Evolutionary conservation across 2,888 invertebrate genomes (phyloP), one percentile per base, ranked within the genome.

Genomic region (Chironomus tentans): DNA sequence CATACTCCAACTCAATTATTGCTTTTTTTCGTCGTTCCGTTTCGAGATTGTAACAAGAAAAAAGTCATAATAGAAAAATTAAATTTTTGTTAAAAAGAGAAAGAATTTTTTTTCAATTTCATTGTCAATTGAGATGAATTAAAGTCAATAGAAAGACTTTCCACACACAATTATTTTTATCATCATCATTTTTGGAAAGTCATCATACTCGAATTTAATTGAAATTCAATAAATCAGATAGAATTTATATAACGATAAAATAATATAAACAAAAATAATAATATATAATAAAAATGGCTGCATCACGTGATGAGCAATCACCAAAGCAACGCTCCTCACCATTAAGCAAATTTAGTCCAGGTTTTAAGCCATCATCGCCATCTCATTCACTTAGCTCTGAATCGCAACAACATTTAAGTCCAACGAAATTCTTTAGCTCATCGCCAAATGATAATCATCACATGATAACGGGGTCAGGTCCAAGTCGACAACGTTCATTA

Each of bases 401-500:
- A 68, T 69, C 69, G 3, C 69, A 76, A 38, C 68, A 68, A 18
- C 76, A 76, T 61, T 68, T 69, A 18, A 76, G 76, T 46, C 76
- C 76, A 18, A 76, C 76, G n/a, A 76, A 76, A 28, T 69, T 76
- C 18, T 50, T 76, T 15, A 69, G 24, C 22, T 68, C 68, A 65
- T 38, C 62, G n/a, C 13, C 73, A 18, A 28, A 61, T 5, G 15
- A 21, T 15, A 18, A 47, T 28, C 38, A 48, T 18, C 68, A 69
- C 15, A 65, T 65, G 65, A 28, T 75, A 21, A 13, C 46, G 15
- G 84, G 84, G 15, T 81, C 84, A 74, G 86, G 86, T 79, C 91
- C 92, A 77, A 87, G 91, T 77, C 86, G 92, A 77, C 92, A 92
- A 81, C 88, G 92, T 78, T 92, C 92, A 74, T 86, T 92, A 80